Conservation (phyloP, 2,888 invertebrate species). For the Ennomos quercinarius region DNA sequence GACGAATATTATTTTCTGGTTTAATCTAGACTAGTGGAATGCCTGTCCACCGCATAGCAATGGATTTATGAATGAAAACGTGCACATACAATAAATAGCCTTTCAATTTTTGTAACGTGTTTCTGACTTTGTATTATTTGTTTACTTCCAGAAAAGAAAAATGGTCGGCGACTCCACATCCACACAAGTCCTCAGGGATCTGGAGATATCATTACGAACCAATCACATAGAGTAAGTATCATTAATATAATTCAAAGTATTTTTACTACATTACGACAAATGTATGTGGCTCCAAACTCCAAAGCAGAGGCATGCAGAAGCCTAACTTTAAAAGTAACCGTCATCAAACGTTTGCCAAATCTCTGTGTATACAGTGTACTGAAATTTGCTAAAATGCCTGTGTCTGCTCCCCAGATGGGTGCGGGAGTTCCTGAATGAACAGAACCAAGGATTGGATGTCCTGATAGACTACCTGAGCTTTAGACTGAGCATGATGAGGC, state of each 20-base stretch:
- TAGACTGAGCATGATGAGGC: conserved; percentile 96
- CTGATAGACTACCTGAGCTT: conserved; percentile 99
- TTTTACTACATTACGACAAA: not conserved
- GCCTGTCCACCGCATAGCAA: too few relatives aligned
- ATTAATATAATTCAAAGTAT: not conserved
- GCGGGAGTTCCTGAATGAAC: conserved; percentile 97
- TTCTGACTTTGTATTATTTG: not conserved
- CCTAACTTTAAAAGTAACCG: too few relatives aligned
- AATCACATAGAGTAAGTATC: conserved; percentile 98
- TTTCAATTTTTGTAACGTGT: not conserved
- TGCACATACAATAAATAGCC: too few relatives aligned
- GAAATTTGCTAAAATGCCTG: too few relatives aligned
- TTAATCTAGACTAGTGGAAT: too few relatives aligned
- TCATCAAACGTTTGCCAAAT: too few relatives aligned
- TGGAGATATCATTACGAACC: conserved; percentile 99
- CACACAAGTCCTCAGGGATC: conserved; percentile 98
- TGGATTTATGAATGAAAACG: too few relatives aligned
- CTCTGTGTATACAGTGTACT: too few relatives aligned
- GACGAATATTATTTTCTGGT: too few relatives aligned
- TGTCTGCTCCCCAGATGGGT: conserved; percentile 92
- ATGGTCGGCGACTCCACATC: conserved; percentile 99
- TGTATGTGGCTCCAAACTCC: too few relatives aligned
- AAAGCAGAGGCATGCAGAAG: too few relatives aligned
- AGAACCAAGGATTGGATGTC: conserved; percentile 98
- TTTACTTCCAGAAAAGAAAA: conserved; percentile 94